A percentile compares a stretch with the other conserved stretches of the same genome.
Evolutionary conservation across 2,888 invertebrate genomes (phyloP).

Genomic region (Melieria crassipennis): DNA sequence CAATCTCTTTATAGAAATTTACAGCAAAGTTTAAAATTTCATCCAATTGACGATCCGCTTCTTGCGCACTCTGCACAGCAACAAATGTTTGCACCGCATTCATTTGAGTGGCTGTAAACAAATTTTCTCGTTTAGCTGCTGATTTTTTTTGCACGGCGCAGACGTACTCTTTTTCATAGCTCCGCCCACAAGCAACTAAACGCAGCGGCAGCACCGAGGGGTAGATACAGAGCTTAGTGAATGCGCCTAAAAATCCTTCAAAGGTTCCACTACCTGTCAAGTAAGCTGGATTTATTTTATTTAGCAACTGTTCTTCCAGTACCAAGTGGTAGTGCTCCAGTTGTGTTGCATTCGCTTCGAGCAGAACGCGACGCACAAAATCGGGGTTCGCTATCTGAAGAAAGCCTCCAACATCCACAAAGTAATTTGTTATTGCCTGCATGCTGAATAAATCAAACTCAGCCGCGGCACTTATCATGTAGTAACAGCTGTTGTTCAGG

Average conservation of each 20-base stretch:
- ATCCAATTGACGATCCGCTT: constrained; percentile 70
- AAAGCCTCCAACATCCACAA: constrained; percentile 68
- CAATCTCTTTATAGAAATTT: constrained; percentile 73
- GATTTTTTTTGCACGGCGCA: constrained; percentile 53
- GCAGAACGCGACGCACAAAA: constrained; percentile 77
- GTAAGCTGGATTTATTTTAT: constrained; percentile 72
- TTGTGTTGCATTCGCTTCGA: constrained; percentile 76
- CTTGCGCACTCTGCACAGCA: constrained; percentile 66
- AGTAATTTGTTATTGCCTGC: constrained; percentile 56
- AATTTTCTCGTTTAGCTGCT: constrained; percentile 55
- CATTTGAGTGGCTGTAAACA: constrained; percentile 77
- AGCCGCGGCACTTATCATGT: constrained; percentile 77
- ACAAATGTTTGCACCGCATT: constrained; percentile 76
- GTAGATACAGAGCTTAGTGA: constrained; percentile 73
- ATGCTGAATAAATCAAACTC: constrained; percentile 72
- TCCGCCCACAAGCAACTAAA: constrained; percentile 76
- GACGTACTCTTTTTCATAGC: constrained; percentile 67
- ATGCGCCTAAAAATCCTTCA: constrained; percentile 74
- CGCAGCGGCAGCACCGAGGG: constrained; percentile 74
- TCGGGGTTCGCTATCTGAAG: constrained; percentile 79
- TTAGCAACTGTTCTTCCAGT: constrained; percentile 67
- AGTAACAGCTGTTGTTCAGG: constrained; percentile 68
- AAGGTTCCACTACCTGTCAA: constrained; percentile 81
- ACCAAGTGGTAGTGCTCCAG: constrained; percentile 71
- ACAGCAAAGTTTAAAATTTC: constrained; percentile 68